Conservation (phyloP, 2,888 invertebrate species). For the Oasisia sp. region DNA sequence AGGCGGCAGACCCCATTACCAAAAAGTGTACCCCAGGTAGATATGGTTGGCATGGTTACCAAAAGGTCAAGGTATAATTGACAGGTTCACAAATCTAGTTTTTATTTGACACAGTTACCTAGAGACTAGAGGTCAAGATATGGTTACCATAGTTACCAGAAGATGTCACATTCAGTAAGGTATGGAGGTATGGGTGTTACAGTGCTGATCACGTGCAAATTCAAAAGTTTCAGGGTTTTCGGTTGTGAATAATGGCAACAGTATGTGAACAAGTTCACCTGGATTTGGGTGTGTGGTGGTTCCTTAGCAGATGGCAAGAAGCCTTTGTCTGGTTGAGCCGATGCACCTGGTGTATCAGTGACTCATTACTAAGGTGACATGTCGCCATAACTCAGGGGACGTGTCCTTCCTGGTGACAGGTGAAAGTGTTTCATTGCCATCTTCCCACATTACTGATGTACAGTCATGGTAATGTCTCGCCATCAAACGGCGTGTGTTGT, state of each 20-base stretch:
- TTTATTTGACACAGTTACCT: too few relatives aligned
- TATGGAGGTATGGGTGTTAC: background rate
- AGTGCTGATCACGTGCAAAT: background rate
- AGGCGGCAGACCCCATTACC: too few relatives aligned
- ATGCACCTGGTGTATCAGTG: constrained; percentile 2
- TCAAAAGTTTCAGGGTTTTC: background rate
- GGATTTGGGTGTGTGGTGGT: too few relatives aligned
- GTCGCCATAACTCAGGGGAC: background rate
- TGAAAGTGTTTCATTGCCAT: background rate
- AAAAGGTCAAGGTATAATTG: too few relatives aligned
- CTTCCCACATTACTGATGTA: constrained; percentile 5
- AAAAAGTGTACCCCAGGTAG: too few relatives aligned
- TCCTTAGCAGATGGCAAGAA: background rate
- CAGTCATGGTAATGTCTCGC: background rate
- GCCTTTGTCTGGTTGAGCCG: background rate
- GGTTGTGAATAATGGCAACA: background rate
- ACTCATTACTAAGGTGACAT: background rate
- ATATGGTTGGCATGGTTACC: too few relatives aligned
- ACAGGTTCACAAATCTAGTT: too few relatives aligned
- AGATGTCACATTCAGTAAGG: background rate
- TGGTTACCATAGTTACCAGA: background rate
- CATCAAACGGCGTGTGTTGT: background rate
- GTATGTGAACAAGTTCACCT: background rate
- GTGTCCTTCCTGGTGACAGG: background rate
- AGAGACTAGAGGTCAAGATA: too few relatives aligned